Percentiles rank a stretch among this genome's conserved stretches.
These are phyloP conservation scores for Drosophila micromelanica DNA, from an alignment of 1,140 invertebrate genomes.

Conservation along the genomic window DNA sequence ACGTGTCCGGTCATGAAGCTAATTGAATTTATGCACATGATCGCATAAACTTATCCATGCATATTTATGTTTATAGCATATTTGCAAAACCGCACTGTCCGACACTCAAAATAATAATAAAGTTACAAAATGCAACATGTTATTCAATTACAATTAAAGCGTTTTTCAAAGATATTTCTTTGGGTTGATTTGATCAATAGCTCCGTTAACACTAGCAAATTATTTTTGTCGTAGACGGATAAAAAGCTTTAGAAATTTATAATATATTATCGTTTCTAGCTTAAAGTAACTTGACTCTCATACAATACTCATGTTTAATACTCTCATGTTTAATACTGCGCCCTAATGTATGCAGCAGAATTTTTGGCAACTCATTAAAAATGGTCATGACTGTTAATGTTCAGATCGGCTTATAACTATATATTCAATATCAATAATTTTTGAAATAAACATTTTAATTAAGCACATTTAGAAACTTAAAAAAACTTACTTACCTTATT, in stretches of 20 bases:
- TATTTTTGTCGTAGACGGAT: no score
- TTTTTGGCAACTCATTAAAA: no score
- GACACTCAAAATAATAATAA: not conserved
- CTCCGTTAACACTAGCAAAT: no score
- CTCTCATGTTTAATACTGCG: constrained; percentile 1
- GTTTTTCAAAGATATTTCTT: not conserved
- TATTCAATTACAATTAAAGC: constrained; percentile 30
- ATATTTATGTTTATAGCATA: constrained; percentile 32
- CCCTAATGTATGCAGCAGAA: not conserved
- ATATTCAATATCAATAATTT: no score
- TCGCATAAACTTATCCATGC: constrained; percentile 33
- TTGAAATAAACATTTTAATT: no score
- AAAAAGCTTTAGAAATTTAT: not conserved
- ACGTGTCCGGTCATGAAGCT: constrained; percentile 48
- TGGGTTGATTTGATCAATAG: constrained; percentile 10
- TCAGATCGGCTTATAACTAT: no score
- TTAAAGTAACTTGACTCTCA: constrained; percentile 5
- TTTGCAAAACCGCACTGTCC: constrained; percentile 5
- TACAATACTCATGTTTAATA: no score
- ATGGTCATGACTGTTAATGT: no score
- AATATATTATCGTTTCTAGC: constrained; percentile 14
- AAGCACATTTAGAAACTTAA: no score
- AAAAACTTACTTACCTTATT: no score
- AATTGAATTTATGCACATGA: constrained; percentile 71
- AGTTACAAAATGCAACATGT: constrained; percentile 4